A percentile compares a stretch with the other conserved stretches of the same genome.
Conservation (phyloP, 2,888 invertebrate species). For the Stenchaetothrips biformis region DNA sequence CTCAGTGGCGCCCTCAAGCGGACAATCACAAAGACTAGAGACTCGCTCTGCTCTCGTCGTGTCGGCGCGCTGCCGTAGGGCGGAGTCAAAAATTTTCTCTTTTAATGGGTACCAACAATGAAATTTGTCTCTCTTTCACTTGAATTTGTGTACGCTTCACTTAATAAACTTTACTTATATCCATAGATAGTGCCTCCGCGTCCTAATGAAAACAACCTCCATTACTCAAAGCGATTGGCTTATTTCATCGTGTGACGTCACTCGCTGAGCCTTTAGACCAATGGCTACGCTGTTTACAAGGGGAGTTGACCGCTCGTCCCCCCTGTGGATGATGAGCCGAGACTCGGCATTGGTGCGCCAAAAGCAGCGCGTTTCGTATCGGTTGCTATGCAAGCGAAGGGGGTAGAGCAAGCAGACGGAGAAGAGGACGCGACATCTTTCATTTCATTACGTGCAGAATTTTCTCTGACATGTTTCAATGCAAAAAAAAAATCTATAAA, state of each 20-base stretch:
- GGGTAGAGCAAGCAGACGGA: not conserved
- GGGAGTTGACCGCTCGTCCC: conserved; percentile 1
- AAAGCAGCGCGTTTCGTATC: conserved; percentile 1
- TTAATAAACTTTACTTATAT: not conserved
- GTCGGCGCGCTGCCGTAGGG: too few species aligned
- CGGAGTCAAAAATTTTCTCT: too few species aligned
- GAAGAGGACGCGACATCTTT: not conserved
- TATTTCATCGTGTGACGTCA: conserved; percentile 11
- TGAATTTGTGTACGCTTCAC: not conserved
- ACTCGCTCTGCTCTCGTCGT: too few species aligned
- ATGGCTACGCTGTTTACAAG: not conserved
- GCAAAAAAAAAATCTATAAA: too few species aligned
- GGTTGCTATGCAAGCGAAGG: conserved; percentile 22
- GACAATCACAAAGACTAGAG: not conserved
- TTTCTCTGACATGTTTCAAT: too few species aligned
- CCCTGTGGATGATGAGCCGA: not conserved
- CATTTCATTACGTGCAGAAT: not conserved
- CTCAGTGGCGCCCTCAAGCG: conserved; percentile 7
- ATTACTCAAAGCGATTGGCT: not conserved
- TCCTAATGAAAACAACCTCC: conserved; percentile 7
- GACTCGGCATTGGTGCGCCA: not conserved
- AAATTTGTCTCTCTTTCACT: not conserved
- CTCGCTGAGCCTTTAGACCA: not conserved
- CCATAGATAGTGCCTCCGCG: not conserved
- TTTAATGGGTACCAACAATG: not conserved